Conservation (phyloP, 2,113 vertebrate genomes). For the Dolichotis patagonum region DNA sequence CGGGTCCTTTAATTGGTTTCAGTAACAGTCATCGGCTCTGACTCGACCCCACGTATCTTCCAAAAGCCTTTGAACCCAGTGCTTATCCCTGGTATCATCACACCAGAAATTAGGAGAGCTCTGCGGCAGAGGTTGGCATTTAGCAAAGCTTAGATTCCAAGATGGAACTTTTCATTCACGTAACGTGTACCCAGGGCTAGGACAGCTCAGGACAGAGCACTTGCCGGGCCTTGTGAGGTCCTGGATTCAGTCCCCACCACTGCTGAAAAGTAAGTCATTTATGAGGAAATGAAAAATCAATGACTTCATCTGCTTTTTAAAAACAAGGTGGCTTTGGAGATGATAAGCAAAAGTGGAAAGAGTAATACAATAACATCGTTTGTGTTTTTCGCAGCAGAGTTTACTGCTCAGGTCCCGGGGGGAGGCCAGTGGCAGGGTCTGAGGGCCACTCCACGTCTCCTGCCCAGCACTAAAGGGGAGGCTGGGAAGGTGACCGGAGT, state of each 20-base stretch:
- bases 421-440: neutral
- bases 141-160: neutral
- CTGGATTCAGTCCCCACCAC: neutral
- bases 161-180: slow-evolving; percentile 36
- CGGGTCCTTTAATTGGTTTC: neutral
- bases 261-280: neutral
- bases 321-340: neutral
- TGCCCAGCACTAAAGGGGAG: neutral
- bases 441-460: neutral
- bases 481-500: no score
- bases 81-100: neutral
- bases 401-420: neutral
- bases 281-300: neutral
- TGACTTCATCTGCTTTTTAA: slow-evolving; percentile 16
- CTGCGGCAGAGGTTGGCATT: neutral
- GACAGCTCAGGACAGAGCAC: neutral
- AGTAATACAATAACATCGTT: neutral
- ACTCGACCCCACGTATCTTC: neutral
- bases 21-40: neutral
- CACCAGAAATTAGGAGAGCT: neutral
- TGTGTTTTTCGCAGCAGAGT: neutral
- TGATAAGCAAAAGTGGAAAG: neutral
- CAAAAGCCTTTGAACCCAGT: neutral
- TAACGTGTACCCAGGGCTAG: neutral
- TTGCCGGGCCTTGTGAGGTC: neutral